Conservation (phyloP, 2,797 vertebrate genomes). For the Hapalemur alaotrensis region DNA sequence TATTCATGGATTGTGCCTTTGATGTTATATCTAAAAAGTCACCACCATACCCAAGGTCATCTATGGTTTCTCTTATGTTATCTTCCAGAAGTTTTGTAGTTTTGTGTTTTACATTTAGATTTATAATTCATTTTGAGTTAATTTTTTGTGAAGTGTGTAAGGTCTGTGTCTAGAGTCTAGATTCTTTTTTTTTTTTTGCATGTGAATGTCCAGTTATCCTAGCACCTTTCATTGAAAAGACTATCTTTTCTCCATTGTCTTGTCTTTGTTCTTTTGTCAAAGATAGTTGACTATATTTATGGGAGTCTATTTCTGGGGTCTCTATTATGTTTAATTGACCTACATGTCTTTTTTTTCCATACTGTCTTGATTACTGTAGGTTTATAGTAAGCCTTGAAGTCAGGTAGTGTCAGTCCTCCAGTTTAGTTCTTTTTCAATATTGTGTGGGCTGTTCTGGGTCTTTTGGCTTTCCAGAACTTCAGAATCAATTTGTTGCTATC, state of each 20-base stretch:
- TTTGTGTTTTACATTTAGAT: background rate
- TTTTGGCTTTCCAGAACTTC: background rate
- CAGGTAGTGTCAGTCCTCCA: background rate
- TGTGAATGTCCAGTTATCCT: background rate
- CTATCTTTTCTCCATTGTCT: background rate
- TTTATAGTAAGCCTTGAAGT: background rate
- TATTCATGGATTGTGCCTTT: background rate
- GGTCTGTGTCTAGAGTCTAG: background rate
- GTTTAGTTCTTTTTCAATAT: background rate
- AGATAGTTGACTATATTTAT: background rate
- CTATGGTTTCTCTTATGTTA: background rate
- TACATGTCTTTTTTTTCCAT: background rate
- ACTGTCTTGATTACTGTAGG: background rate
- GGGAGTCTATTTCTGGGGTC: background rate
- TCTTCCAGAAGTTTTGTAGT: background rate
- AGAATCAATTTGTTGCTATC: background rate
- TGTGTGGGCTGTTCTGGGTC: background rate
- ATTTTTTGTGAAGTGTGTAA: background rate
- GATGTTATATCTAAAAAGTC: background rate
- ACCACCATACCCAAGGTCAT: background rate
- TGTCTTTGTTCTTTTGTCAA: background rate
- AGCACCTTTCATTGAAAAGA: background rate
- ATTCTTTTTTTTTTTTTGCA: background rate
- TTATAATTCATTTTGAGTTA: background rate
- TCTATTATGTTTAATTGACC: background rate